These are phyloP conservation scores for Silurus lanzhouensis DNA, from an alignment of 2,797 vertebrate genomes.

Conservation along the genomic window DNA sequence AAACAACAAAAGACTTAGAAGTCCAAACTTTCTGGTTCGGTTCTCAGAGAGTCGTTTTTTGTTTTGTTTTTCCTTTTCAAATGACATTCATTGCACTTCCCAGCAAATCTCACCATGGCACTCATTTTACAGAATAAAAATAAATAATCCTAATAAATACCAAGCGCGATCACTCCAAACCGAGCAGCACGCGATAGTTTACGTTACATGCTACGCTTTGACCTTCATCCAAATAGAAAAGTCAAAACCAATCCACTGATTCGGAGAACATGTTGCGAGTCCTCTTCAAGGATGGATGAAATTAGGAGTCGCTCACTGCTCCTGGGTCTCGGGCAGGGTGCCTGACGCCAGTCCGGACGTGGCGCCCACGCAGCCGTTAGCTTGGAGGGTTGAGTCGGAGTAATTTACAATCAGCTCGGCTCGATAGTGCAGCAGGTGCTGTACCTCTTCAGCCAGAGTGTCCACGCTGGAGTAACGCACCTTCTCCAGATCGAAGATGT, in stretches of 20 bases:
- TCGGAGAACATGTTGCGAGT: neutral
- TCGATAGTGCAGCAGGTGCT: constrained; percentile 82
- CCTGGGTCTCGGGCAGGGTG: constrained; percentile 73
- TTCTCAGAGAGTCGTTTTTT: too few species aligned
- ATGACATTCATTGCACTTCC: neutral
- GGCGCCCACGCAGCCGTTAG: constrained; percentile 60
- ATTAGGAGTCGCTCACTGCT: constrained; percentile 66
- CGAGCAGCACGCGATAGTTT: neutral
- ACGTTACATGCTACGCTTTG: neutral
- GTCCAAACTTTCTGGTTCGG: neutral
- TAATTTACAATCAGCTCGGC: constrained; percentile 84
- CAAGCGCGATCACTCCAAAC: neutral
- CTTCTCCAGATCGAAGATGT: constrained; percentile 96
- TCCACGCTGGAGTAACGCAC: constrained; percentile 88
- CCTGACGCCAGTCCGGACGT: constrained; percentile 66
- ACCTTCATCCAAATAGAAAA: neutral
- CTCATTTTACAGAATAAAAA: neutral
- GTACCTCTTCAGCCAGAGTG: constrained; percentile 85
- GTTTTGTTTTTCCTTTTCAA: neutral
- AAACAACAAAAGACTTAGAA: neutral
- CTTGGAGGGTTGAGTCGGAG: constrained; percentile 72
- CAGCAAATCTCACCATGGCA: neutral
- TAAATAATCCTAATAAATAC: neutral
- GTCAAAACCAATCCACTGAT: neutral
- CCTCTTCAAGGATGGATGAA: neutral